phyloP scores from a whole-genome alignment of 1,140 invertebrate species.

The Heliothis virescens region DNA sequence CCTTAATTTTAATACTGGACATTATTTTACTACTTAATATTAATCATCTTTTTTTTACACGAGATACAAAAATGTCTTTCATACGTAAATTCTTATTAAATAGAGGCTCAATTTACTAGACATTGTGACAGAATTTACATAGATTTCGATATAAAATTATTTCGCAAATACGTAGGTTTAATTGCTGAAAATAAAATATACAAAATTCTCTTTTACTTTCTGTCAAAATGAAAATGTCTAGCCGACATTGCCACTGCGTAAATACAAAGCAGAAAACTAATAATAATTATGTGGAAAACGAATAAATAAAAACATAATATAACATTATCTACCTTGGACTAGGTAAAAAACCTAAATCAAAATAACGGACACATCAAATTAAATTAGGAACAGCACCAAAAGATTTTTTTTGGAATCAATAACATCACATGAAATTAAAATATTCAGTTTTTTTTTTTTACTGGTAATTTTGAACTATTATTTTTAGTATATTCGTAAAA shows the following conservation, averaged over 20 bases:
- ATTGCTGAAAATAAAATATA: conserved; percentile 17
- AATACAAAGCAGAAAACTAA: conserved; percentile 27
- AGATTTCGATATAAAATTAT: not conserved
- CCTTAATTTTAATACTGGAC: conserved; percentile 59
- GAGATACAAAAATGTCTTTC: conserved; percentile 65
- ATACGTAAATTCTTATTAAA: conserved; percentile 52
- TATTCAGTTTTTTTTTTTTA: conserved; percentile 31
- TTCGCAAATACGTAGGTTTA: not conserved
- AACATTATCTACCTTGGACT: conserved; percentile 39
- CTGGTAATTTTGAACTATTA: not conserved
- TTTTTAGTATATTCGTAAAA: too few relatives aligned
- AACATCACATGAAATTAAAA: conserved; percentile 47
- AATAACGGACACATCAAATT: conserved; percentile 29
- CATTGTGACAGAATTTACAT: conserved; percentile 6
- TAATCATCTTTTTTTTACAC: conserved; percentile 21
- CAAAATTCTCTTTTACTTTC: not conserved
- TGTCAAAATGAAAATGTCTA: not conserved
- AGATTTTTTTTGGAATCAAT: conserved; percentile 47
- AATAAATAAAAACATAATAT: conserved; percentile 24
- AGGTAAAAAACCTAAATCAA: conserved; percentile 45
- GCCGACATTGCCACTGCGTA: not conserved
- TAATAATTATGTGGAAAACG: conserved; percentile 12
- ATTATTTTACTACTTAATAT: conserved; percentile 51
- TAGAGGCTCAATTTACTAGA: conserved; percentile 2
- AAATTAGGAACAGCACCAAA: conserved; percentile 59